Base-by-base conservation (phyloP, 2,797 vertebrate genomes). In the Fistularia commersonii region DNA sequence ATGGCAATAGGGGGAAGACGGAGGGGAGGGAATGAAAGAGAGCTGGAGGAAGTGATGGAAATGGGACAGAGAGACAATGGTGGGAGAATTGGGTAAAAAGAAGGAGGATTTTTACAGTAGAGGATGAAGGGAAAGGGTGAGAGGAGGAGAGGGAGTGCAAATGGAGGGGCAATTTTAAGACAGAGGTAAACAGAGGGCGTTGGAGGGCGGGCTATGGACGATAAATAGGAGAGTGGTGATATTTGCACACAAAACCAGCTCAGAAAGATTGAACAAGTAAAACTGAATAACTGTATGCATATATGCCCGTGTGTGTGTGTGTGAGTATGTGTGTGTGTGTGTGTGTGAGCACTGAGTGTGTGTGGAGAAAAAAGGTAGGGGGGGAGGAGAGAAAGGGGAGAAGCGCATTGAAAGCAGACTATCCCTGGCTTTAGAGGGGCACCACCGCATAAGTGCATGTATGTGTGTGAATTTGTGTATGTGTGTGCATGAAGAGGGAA, bases 171-270 rank as follows among this genome's bases (percentile, higher is more conserved):
- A 12, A 59, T 56, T 65, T 67, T 65, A 64, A 74, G 68, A 66
- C 62, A 55, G 77, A 81, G 76, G 80, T 82, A 85, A 80, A 84
- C 77, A 82, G 72, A 77, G 71, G 74, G 76, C 61, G 74, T 67
- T 68, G 73, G 80, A 80, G 60, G 57, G 32, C 69, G 66, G 82
- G 82, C 76, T 79, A 63, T 64, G 72, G 78, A 72, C 80, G 85
- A 86, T 78, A 82, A 81, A 83, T 61, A 66, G 70, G 56, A 74
- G 83, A 85, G 74, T 84, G 84, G 82, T 88, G 84, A 88, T 82
- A 86, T 85, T 84, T 85, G 83, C 83, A 86, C 79, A 80, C 71
- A 4, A 45, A 72, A 65, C 62, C 49, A 77, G 74, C 65, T 78
- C 69, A 49, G 66, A 77, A 61, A 70, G 66, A 66, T 54, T 56